phyloP scores from a whole-genome alignment of 2,113 vertebrate genomes.

The Limnothrissa miodon region DNA sequence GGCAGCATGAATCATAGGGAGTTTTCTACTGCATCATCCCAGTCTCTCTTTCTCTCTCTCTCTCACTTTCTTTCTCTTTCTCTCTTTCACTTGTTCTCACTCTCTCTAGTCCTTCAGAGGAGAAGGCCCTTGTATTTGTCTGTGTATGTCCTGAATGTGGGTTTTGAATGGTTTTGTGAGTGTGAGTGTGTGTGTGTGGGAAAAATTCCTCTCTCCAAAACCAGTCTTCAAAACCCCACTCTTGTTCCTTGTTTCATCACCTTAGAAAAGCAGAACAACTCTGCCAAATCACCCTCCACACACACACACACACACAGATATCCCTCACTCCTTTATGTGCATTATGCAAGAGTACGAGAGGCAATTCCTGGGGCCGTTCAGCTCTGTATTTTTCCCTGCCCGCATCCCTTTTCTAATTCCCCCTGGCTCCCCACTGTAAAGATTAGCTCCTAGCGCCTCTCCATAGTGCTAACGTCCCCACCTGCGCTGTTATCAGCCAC shows the following conservation, averaged over 20 bases:
- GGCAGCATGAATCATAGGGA: not conserved
- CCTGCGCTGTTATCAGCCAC: constrained; percentile 13
- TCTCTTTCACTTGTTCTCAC: not conserved
- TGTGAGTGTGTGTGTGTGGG: not conserved
- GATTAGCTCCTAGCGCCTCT: constrained; percentile 23
- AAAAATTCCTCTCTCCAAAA: not conserved
- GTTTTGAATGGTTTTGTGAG: not conserved
- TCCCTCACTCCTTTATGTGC: not conserved
- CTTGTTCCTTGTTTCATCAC: not conserved
- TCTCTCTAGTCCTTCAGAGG: not conserved
- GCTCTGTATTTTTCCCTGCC: constrained; percentile 35
- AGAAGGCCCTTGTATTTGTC: not conserved
- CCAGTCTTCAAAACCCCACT: not conserved
- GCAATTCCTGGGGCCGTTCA: constrained; percentile 21
- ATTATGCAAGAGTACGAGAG: constrained; percentile 20
- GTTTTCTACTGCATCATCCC: not conserved
- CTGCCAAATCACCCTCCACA: no score
- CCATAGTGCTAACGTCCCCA: not conserved
- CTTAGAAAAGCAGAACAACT: not conserved
- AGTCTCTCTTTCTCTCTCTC: no score
- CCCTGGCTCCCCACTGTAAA: constrained; percentile 6
- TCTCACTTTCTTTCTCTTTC: not conserved
- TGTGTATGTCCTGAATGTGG: not conserved
- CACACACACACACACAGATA: not conserved
- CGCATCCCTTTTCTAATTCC: constrained; percentile 13